A percentile compares a stretch with the other conserved stretches of the same genome.
phyloP scores from a whole-genome alignment of 2,888 invertebrate species.

The Trachelus stipa region DNA sequence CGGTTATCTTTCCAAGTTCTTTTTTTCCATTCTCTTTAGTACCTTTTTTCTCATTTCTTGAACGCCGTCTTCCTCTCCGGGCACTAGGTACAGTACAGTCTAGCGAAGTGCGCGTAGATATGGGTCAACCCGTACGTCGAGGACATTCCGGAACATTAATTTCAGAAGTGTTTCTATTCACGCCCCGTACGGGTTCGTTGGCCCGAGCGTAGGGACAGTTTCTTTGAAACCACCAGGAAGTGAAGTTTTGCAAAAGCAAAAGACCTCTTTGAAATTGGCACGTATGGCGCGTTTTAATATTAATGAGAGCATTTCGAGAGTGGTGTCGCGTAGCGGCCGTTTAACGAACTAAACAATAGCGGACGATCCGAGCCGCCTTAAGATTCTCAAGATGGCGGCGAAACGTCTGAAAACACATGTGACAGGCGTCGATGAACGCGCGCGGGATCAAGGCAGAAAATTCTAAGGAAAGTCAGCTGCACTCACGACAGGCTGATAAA shows the following conservation, averaged over 20 bases:
- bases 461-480: neutral
- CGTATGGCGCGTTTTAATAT: constrained; percentile 49
- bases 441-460: neutral
- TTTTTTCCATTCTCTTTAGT: neutral
- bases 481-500: neutral
- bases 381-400: neutral
- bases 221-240: constrained; percentile 9
- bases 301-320: constrained; percentile 52
- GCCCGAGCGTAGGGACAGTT: constrained; percentile 34
- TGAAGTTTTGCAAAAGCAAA: constrained; percentile 31
- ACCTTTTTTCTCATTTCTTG: neutral
- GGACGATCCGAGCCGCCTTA: constrained; percentile 25
- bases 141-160: constrained; percentile 51
- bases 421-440: neutral
- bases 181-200: constrained; percentile 39
- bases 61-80: constrained; percentile 24
- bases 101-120: constrained; percentile 28
- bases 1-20: constrained; percentile 5
- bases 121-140: constrained; percentile 46
- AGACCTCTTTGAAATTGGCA: constrained; percentile 44
- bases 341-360: constrained; percentile 20
- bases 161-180: constrained; percentile 51
- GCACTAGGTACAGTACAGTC: constrained; percentile 5
- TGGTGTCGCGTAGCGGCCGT: constrained; percentile 14
- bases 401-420: neutral